Evolutionary conservation across 2,797 vertebrate genomes (phyloP).

Genomic region (Lerista edwardsae): DNA sequence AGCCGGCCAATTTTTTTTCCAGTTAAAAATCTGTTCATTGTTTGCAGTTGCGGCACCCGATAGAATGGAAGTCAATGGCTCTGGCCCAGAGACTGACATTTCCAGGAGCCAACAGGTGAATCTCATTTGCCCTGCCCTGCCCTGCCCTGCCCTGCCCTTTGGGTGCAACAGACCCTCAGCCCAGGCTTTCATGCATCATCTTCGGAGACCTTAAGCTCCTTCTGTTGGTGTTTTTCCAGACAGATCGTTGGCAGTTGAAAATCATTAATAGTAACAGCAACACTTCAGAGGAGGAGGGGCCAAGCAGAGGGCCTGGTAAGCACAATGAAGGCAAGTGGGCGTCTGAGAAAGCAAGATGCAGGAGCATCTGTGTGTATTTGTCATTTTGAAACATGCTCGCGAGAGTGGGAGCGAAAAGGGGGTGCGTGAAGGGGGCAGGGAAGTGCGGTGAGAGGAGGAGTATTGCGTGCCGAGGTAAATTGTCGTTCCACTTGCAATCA

Average conservation of each 20-base stretch:
- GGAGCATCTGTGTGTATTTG: background rate
- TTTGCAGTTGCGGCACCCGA: rapidly evolving
- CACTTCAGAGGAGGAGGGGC: background rate
- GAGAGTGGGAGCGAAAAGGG: background rate
- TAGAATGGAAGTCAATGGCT: background rate
- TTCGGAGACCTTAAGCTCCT: background rate
- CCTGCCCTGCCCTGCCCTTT: background rate
- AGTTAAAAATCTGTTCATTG: no score
- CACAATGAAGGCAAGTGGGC: background rate
- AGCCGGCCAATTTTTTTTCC: background rate
- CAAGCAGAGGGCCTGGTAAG: background rate
- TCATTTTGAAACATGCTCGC: background rate
- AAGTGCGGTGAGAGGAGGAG: background rate
- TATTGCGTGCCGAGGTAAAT: no score
- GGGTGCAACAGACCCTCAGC: background rate
- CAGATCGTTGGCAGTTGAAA: background rate
- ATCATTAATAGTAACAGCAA: constrained; percentile 28
- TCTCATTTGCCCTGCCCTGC: background rate
- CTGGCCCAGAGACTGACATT: background rate
- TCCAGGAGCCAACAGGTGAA: background rate
- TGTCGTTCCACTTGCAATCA: no score
- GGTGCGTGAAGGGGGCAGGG: background rate
- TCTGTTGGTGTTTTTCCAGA: constrained; percentile 19
- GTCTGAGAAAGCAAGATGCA: background rate
- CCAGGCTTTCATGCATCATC: background rate